phyloP scores from a whole-genome alignment of 2,797 vertebrate genomes.

The Coreius guichenoti region DNA sequence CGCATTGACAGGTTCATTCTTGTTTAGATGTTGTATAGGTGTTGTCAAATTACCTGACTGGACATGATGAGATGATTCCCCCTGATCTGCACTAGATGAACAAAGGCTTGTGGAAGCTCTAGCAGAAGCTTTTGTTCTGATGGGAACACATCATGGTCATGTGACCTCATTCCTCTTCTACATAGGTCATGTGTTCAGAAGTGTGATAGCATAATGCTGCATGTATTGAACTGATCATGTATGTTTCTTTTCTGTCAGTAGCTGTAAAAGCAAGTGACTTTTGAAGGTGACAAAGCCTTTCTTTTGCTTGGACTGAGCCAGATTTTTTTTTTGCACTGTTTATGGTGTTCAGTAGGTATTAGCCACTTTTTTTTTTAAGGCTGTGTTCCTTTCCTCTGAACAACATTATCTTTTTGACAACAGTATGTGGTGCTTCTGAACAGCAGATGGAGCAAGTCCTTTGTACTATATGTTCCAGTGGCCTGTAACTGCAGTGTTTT shows the following conservation, averaged over 20 bases:
- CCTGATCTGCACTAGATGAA: neutral
- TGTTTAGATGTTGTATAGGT: neutral
- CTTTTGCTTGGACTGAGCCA: neutral
- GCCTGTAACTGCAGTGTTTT: constrained; percentile 6
- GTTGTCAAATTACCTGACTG: neutral
- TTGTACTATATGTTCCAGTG: neutral
- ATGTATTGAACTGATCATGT: neutral
- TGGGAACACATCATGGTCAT: neutral
- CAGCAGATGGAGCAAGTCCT: neutral
- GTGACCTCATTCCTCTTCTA: neutral
- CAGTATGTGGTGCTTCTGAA: neutral
- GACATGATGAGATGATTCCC: neutral
- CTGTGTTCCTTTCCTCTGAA: neutral
- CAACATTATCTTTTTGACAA: neutral
- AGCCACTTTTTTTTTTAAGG: neutral
- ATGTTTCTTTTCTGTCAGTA: neutral
- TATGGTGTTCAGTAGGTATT: neutral
- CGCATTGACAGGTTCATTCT: neutral
- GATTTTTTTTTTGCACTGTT: neutral
- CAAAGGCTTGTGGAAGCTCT: neutral
- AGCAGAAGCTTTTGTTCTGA: neutral
- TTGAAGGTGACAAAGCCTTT: neutral
- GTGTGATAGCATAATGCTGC: neutral
- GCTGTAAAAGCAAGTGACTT: neutral
- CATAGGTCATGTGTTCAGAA: neutral